A percentile compares a stretch with the other conserved stretches of the same genome.
Conservation (phyloP, 2,113 vertebrate genomes). For the Daboia siamensis region DNA sequence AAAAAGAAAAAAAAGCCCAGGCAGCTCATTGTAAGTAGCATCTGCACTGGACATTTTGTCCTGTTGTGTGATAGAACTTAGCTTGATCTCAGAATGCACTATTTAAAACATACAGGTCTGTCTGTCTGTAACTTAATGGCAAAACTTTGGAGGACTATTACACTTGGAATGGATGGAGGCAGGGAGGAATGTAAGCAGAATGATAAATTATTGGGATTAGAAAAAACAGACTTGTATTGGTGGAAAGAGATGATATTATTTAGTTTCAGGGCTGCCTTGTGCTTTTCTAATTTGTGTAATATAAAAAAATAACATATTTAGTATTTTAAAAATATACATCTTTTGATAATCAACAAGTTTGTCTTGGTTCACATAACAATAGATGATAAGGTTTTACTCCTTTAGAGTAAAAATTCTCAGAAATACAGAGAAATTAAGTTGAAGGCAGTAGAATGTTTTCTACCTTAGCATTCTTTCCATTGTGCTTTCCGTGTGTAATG, state of each 20-base stretch:
- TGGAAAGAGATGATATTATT: background rate
- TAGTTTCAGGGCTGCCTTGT: background rate
- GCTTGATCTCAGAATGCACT: conserved; percentile 55
- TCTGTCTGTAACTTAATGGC: conserved; percentile 47
- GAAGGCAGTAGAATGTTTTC: background rate
- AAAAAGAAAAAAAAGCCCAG: conserved; percentile 35
- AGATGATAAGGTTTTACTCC: background rate
- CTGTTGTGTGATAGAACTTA: conserved; percentile 36
- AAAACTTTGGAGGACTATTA: conserved; percentile 38
- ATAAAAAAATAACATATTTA: background rate
- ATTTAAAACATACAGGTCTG: conserved; percentile 52
- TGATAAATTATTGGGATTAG: conserved; percentile 12
- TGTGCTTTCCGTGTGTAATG: background rate
- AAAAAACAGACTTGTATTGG: background rate
- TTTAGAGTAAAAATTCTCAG: background rate
- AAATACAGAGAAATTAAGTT: background rate
- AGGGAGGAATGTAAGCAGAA: background rate
- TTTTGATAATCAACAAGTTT: background rate
- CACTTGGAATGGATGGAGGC: background rate
- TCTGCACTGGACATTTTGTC: conserved; percentile 54
- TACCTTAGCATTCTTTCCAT: background rate
- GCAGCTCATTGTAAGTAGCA: conserved; percentile 53
- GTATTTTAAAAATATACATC: background rate
- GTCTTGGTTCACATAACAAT: background rate
- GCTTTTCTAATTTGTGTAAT: background rate